Conservation (phyloP, 2,888 invertebrate genomes). For the Therioaphis trifolii region DNA sequence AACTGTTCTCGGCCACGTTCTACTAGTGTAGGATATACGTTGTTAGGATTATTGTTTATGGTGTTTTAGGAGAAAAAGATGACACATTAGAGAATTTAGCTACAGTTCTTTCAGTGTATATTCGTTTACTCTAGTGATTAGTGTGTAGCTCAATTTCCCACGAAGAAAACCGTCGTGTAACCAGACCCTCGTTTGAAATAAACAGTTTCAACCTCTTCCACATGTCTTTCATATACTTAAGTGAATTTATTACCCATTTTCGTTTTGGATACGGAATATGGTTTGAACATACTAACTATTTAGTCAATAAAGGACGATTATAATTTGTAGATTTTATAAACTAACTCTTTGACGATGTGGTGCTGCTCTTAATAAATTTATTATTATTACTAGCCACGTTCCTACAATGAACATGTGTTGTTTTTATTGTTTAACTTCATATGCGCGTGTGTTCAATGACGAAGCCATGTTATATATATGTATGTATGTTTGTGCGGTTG, state of each 20-base stretch:
- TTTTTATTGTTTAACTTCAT: constrained; percentile 37
- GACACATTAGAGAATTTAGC: constrained; percentile 30
- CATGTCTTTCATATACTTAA: not conserved
- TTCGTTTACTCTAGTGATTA: not conserved
- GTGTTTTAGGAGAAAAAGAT: constrained; percentile 42
- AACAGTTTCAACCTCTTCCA: constrained; percentile 5
- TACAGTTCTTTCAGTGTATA: constrained; percentile 11
- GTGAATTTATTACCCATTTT: constrained; percentile 21
- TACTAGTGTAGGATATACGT: not conserved
- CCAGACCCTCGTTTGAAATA: constrained; percentile 17
- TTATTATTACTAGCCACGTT: not conserved
- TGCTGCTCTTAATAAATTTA: not conserved
- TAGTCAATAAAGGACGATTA: constrained; percentile 4
- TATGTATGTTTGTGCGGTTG: constrained; percentile 12
- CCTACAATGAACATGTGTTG: not conserved
- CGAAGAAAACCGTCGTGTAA: constrained; percentile 41
- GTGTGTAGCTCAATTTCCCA: constrained; percentile 5
- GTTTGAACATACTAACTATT: constrained; percentile 33
- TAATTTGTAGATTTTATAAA: not conserved
- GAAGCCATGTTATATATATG: not conserved
- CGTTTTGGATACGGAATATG: not conserved
- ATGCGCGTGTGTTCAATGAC: not conserved
- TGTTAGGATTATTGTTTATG: constrained; percentile 39
- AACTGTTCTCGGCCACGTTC: constrained; percentile 25
- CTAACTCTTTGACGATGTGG: not conserved